Base-by-base conservation (phyloP, 2,113 vertebrate genomes). In the Atherinomorus stipes region DNA sequence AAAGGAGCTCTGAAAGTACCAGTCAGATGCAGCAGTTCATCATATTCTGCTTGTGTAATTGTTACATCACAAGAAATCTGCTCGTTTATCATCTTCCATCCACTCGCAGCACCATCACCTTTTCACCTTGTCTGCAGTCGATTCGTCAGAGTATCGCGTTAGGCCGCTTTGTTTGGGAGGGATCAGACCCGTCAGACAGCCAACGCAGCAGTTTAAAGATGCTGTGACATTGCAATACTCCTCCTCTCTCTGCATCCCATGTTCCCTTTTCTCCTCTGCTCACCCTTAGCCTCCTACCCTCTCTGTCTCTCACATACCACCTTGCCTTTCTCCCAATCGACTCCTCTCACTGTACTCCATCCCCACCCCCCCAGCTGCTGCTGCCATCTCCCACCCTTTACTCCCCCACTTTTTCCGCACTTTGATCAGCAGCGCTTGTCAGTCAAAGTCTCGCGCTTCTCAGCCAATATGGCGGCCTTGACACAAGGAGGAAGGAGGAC, bases 341-440 rank as follows among this genome's bases (percentile, higher is more conserved):
- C 69, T 40, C n/a, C 54, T 18, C 63, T 42, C 18, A 31, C 26
- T 15, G 2, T 42, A 52, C 3, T 8, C 31, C 7, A 42, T 2
- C 22, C 67, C 16, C 42, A 8, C 22, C 18, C 8, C 34, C 26
- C 53, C 12, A 8, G 45, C 16, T 2, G 28, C 28, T 28, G 28
- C 37, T 18, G n/a, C 16, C 21, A 37, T n/a, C n/a, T n/a, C 45
- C 22, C 47, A 37, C 19, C 13, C 21, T 19, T 19, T 4, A 42
- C 49, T 11, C 34, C 31, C 31, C 1, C 34, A 4, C 23, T 31
- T 51, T 37, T 44, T 54, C 45, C 21, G 0, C 12, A 25, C 86
- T 86, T 89, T 88, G 73, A 88, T 89, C 86, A 71, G 81, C 70
- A n/a, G 62, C 15, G 49, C 61, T 85, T 79, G 86, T 85, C 87